Base-by-base conservation (phyloP, 2,888 invertebrate species). In the Drosophila subquinaria region DNA sequence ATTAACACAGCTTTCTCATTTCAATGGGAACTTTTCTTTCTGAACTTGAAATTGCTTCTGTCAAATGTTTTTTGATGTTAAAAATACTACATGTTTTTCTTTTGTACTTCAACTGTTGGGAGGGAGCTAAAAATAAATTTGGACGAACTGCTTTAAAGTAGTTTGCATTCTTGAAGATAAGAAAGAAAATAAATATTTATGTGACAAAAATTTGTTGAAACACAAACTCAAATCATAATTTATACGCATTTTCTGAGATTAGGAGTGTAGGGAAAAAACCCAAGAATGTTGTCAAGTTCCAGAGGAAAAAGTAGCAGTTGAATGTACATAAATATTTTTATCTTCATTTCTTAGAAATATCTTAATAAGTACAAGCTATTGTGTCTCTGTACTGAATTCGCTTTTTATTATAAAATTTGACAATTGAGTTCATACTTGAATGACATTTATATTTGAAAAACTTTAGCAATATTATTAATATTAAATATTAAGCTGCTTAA, bases 91-190 rank as follows among this genome's bases (percentile, higher is more conserved):
- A 38, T 35, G 15, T 33, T 33, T 53, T 55, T 40, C 50, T 51
- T 43, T 63, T 50, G 55, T 63, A 43, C 63, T 68, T 56, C 56
- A 57, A 23, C 45, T 57, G 33, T 35, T 43, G 30, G 15, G 8
- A 27, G 27, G 10, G 36, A 8, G 42, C 69, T 64, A 64, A 64
- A 64, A 69, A 69, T 68, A 69, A 40, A 23, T 42, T 8, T 53
- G 17, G 11, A 17, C 33, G 20, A 63, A 57, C 73, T 52, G 53
- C 52, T 68, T 67, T 61, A 27, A 76, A 56, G 63, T 56, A 42
- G 57, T 71, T 78, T 35, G n/a, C 45, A 66, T 27, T 27, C 45
- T 27, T 27, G 8, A 17, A 50, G 40, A 36, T 43, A 43, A 9
- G 27, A 27, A 27, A 27, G 27, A n/a, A 45, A 56, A 36, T 43